These are phyloP conservation scores for Mugil cephalus DNA, from an alignment of 2,113 vertebrate genomes.

Conservation along the genomic window DNA sequence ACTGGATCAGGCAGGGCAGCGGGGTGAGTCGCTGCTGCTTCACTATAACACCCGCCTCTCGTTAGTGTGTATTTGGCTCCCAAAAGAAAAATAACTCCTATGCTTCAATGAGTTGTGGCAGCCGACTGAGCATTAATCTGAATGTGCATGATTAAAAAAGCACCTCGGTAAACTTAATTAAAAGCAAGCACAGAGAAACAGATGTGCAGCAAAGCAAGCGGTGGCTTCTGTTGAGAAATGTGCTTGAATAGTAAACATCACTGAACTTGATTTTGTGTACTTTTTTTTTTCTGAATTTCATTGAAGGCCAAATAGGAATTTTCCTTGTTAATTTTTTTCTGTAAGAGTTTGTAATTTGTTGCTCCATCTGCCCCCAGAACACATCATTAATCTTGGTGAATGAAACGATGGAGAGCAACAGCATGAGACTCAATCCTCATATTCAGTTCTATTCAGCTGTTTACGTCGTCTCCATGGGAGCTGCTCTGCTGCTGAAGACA, in stretches of 20 bases:
- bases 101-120: slow-evolving; percentile 59
- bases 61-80: slow-evolving; percentile 35
- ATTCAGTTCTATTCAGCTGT: slow-evolving; percentile 83
- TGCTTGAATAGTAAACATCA: slow-evolving; percentile 65
- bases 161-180: slow-evolving; percentile 79
- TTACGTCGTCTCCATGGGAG: slow-evolving; percentile 84
- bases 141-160: slow-evolving; percentile 76
- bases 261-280: slow-evolving; percentile 43
- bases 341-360: slow-evolving; percentile 68
- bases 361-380: slow-evolving; percentile 82
- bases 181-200: slow-evolving; percentile 72
- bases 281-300: slow-evolving; percentile 60
- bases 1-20: slow-evolving; percentile 86
- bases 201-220: slow-evolving; percentile 74
- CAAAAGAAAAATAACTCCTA: slow-evolving; percentile 46
- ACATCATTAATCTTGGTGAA: slow-evolving; percentile 81
- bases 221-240: slow-evolving; percentile 68
- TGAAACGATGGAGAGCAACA: slow-evolving; percentile 75
- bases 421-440: slow-evolving; percentile 87
- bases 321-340: slow-evolving; percentile 10
- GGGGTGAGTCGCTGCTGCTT: slow-evolving; percentile 78
- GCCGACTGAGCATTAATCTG: slow-evolving; percentile 72
- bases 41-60: slow-evolving; percentile 9
- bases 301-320: slow-evolving; percentile 41
- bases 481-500: slow-evolving; percentile 82